Evolutionary conservation across 2,113 vertebrate genomes (phyloP).

Genomic region (Cervus canadensis): DNA sequence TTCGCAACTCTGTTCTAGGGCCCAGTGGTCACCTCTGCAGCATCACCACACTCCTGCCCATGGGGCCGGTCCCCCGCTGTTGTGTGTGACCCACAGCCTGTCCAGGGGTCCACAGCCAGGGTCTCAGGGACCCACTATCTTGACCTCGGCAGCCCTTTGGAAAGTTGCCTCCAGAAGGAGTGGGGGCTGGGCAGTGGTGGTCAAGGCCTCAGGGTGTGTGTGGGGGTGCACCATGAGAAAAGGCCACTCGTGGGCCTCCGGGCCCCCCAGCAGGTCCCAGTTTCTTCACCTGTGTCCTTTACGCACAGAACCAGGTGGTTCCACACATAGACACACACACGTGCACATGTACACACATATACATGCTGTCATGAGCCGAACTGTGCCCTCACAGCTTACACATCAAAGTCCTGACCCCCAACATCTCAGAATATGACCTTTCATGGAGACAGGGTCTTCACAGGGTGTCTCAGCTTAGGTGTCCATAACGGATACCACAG

Average conservation of each 20-base stretch:
- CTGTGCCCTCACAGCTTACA: too few species aligned
- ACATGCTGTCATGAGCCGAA: rapidly evolving
- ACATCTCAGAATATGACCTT: background rate
- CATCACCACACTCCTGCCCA: background rate
- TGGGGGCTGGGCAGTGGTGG: background rate
- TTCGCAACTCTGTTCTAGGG: rapidly evolving
- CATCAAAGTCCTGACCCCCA: background rate
- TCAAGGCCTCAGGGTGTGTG: background rate
- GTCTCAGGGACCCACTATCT: background rate
- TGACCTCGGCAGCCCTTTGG: rapidly evolving
- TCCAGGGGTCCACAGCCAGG: background rate
- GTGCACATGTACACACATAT: background rate
- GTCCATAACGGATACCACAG: rapidly evolving
- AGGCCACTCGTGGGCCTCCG: rapidly evolving
- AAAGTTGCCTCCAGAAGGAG: background rate
- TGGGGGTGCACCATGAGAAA: rapidly evolving
- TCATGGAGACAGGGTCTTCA: background rate
- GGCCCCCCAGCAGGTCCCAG: rapidly evolving
- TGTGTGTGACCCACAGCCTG: rapidly evolving
- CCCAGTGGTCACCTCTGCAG: rapidly evolving
- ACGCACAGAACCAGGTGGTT: background rate
- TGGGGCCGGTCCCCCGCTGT: rapidly evolving
- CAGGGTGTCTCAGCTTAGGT: background rate
- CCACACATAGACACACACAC: too few species aligned
- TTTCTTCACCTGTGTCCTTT: background rate